Evolutionary conservation across 64 coral and sea anemone genomes (phyloP).

Genomic region (Porites australiensis): DNA sequence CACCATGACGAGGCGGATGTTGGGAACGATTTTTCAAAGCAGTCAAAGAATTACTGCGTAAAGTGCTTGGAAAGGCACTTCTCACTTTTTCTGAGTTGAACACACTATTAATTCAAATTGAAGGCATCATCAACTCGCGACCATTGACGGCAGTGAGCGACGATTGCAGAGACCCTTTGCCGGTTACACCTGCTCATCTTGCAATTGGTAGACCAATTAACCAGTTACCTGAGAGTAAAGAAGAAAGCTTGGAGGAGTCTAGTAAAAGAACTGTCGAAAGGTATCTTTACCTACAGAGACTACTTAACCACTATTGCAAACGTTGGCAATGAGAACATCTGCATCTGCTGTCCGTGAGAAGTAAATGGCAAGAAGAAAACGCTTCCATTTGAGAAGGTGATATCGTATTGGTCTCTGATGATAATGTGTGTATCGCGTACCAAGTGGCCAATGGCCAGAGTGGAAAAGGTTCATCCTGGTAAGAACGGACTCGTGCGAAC

Average conservation of each 20-base stretch:
- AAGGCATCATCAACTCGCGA: conserved; percentile 42
- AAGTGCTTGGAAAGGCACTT: conserved; percentile 40
- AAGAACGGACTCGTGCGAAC: no score
- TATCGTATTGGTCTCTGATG: conserved; percentile 54
- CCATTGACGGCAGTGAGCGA: conserved; percentile 50
- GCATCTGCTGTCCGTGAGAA: conserved; percentile 4
- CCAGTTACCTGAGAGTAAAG: not conserved
- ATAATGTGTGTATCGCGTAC: conserved; percentile 26
- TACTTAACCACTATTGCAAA: conserved; percentile 47
- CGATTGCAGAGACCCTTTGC: conserved; percentile 26
- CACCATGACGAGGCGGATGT: conserved; percentile 27
- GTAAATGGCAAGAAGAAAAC: conserved; percentile 40
- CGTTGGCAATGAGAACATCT: conserved; percentile 36
- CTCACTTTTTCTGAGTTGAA: conserved; percentile 48
- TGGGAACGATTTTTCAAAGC: conserved; percentile 16
- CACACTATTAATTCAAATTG: conserved; percentile 27
- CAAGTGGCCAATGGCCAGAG: no score
- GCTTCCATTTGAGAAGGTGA: conserved; percentile 36
- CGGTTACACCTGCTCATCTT: conserved; percentile 43
- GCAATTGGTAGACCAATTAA: conserved; percentile 36
- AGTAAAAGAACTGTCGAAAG: conserved; percentile 4
- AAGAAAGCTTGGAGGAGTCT: not conserved
- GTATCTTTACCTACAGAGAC: conserved; percentile 28
- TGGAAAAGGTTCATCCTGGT: no score
- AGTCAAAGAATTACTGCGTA: conserved; percentile 40